Base-by-base conservation (phyloP, 2,797 vertebrate genomes). In the Gadopsis marmoratus region DNA sequence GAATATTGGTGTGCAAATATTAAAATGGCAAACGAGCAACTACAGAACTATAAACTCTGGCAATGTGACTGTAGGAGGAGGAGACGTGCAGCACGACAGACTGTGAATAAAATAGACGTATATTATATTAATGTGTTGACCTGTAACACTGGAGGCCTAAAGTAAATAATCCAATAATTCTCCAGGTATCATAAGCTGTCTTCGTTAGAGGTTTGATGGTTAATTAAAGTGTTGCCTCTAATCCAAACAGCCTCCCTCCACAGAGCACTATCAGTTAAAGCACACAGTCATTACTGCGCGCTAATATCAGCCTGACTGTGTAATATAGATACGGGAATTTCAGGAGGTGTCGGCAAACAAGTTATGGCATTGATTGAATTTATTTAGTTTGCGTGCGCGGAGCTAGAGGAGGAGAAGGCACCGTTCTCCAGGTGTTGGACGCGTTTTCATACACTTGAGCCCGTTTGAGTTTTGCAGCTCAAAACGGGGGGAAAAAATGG, bases 301-400 rank as follows among this genome's bases (percentile, higher is more conserved):
- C 84, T 90, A 93, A 93, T 93, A 93, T 90, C 90, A 87, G 84
- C 56, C 67, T 83, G 70, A 78, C 81, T 55, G 79, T 48, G 84
- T 91, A 82, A 87, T 88, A 89, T 84, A 91, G 92, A 93, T 93
- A 93, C 71, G 89, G 63, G 75, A 88, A 82, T 85, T 86, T 86
- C 71, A 84, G 76, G 60, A 86, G 84, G 88, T 90, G 89, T 91
- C 75, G 78, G 13, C 77, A 70, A 76, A 69, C 19, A 14, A 89
- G 93, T 93, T 93, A 92, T 19, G 77, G 41, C 41, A 74, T 84
- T 83, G 85, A 89, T 72, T 81, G 35, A 80, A 79, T 76, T 65
- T 7, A 10, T 68, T 43, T 16, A 43, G 64, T 26, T 58, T 29
- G 56, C 31, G 5, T n/a, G 62, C 29, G 1, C 12, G n/a, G n/a